Evolutionary conservation across 2,113 vertebrate genomes (phyloP).

Genomic region (Procapra przewalskii): DNA sequence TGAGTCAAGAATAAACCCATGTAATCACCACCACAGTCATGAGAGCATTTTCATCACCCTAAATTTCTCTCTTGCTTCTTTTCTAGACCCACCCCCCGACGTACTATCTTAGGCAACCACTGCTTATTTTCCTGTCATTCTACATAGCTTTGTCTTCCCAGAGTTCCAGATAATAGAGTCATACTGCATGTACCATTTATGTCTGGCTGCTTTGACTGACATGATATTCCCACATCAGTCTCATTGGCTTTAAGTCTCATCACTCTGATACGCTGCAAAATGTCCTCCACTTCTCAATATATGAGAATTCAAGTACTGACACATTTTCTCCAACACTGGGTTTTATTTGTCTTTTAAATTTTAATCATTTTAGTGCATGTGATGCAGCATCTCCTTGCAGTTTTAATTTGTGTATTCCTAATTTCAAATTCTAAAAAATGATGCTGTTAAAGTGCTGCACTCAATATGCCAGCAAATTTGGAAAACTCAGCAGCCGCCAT

Average conservation of each 20-base stretch:
- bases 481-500: background rate
- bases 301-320: background rate
- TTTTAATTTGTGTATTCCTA: background rate
- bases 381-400: background rate
- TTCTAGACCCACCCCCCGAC: accelerated
- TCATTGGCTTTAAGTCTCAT: background rate
- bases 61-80: background rate
- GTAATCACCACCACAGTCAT: background rate
- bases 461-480: background rate
- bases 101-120: no score
- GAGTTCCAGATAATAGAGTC: background rate
- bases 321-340: background rate
- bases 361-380: background rate
- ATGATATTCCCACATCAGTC: no score
- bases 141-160: background rate
- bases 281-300: background rate
- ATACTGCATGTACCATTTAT: no score
- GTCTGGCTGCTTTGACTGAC: background rate
- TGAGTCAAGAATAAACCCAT: background rate
- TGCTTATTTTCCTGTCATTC: background rate
- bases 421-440: background rate
- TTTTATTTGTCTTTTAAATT: background rate
- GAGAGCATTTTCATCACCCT: background rate
- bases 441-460: background rate
- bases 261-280: background rate